A percentile compares a stretch with the other conserved stretches of the same genome.
phyloP scores from a whole-genome alignment of 2,113 vertebrate species.

The Platichthys stellatus region DNA sequence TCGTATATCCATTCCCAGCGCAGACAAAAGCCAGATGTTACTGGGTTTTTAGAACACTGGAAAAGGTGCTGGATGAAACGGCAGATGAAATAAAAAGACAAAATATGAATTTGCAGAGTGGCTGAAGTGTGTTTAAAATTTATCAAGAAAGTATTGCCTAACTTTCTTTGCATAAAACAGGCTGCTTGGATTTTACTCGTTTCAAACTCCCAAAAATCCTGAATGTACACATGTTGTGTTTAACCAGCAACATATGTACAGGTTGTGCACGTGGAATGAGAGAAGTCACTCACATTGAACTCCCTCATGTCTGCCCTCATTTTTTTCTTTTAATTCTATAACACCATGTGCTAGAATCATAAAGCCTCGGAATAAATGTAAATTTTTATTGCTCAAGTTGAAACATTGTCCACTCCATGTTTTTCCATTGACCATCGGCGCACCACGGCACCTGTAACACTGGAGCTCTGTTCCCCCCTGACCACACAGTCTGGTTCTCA shows the following conservation, averaged over 20 bases:
- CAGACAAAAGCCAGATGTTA: too few relatives aligned
- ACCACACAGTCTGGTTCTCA: conserved; percentile 8
- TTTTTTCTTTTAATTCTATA: not conserved
- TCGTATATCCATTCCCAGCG: too few relatives aligned
- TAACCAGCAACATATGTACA: not conserved
- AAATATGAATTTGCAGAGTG: too few relatives aligned
- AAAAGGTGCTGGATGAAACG: too few relatives aligned
- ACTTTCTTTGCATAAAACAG: not conserved
- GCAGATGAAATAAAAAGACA: too few relatives aligned
- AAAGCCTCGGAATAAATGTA: not conserved
- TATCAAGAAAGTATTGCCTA: not conserved
- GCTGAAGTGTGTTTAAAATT: not conserved
- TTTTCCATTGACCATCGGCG: not conserved
- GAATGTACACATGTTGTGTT: not conserved
- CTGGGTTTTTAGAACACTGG: too few relatives aligned
- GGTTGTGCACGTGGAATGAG: not conserved
- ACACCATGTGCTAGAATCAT: not conserved
- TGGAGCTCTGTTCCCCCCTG: not conserved
- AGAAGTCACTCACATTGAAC: not conserved
- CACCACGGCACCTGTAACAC: not conserved
- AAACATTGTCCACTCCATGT: not conserved
- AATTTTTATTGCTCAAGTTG: not conserved
- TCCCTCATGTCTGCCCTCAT: not conserved
- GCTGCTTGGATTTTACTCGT: not conserved
- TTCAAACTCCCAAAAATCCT: not conserved